Evolutionary conservation across 2,888 invertebrate genomes (phyloP).

Genomic region (Xestoiulus laeticollis): DNA sequence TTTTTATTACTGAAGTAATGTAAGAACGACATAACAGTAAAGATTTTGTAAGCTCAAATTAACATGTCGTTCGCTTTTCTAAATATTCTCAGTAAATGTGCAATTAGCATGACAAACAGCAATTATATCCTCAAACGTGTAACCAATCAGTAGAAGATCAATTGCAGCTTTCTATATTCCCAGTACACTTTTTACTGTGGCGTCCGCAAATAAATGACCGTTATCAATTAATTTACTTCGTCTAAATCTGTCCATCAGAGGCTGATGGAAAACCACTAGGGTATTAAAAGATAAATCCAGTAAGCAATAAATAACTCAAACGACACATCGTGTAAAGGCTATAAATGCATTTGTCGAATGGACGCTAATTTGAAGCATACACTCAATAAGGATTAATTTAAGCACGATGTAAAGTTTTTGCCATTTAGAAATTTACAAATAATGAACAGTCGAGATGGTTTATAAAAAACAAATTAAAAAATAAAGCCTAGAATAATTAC

Average conservation of each 20-base stretch:
- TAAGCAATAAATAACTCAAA: neutral
- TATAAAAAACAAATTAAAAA: neutral
- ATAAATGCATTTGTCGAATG: too few species aligned
- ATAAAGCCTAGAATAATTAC: too few species aligned
- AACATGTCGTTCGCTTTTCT: too few species aligned
- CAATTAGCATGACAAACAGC: too few species aligned
- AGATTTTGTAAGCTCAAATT: too few species aligned
- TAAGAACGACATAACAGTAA: too few species aligned
- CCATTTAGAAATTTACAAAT: neutral
- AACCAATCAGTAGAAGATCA: neutral
- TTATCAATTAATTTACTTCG: neutral
- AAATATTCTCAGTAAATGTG: too few species aligned
- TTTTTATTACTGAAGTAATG: too few species aligned
- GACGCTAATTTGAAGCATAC: too few species aligned
- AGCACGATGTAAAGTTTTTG: neutral
- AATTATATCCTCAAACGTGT: neutral
- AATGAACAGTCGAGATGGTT: neutral
- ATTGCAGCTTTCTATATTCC: neutral
- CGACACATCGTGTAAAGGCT: neutral
- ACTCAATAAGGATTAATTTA: neutral
- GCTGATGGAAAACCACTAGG: neutral
- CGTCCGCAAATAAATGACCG: neutral
- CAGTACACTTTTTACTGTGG: neutral
- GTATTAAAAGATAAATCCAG: slow-evolving; percentile 9
- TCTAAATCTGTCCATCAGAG: slow-evolving; percentile 1